phyloP scores from a whole-genome alignment of 2,113 vertebrate species.

The Triplophysa dalaica region DNA sequence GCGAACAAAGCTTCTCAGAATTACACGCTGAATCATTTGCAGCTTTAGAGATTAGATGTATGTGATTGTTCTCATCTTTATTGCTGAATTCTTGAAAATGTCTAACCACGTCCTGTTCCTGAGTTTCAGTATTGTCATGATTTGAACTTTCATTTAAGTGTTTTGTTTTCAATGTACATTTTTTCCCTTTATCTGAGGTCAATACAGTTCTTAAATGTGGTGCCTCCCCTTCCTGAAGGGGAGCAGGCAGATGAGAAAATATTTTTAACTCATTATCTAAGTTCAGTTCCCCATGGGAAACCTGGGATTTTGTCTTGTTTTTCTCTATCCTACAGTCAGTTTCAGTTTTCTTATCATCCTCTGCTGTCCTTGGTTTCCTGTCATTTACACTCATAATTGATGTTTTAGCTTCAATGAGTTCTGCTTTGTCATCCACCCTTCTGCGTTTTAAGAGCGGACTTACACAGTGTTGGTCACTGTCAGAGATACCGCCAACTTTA shows the following conservation, averaged over 20 bases:
- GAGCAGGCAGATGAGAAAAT: not conserved
- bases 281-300: not conserved
- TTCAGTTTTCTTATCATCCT: not conserved
- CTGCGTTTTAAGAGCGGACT: slow-evolving; percentile 67
- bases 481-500: not conserved
- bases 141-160: slow-evolving; percentile 3
- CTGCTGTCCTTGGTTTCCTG: not conserved
- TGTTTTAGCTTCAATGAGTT: not conserved
- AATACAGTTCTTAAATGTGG: not conserved
- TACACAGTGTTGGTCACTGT: slow-evolving; percentile 31
- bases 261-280: not conserved
- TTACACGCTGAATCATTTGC: not conserved
- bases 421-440: slow-evolving; percentile 37
- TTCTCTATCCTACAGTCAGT: slow-evolving; percentile 1
- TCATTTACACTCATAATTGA: not conserved
- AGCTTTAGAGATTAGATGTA: slow-evolving; percentile 1
- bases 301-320: not conserved
- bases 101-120: not conserved
- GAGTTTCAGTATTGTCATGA: slow-evolving; percentile 7
- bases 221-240: not conserved
- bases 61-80: not conserved
- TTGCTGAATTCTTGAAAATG: not conserved
- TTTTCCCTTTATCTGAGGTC: slow-evolving; percentile 12
- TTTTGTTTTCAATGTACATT: slow-evolving; percentile 33
- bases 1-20: slow-evolving; percentile 64